A percentile compares a stretch with the other conserved stretches of the same genome.
Evolutionary conservation across 2,888 invertebrate species (phyloP).

Genomic region (Sphecodes monilicornis): DNA sequence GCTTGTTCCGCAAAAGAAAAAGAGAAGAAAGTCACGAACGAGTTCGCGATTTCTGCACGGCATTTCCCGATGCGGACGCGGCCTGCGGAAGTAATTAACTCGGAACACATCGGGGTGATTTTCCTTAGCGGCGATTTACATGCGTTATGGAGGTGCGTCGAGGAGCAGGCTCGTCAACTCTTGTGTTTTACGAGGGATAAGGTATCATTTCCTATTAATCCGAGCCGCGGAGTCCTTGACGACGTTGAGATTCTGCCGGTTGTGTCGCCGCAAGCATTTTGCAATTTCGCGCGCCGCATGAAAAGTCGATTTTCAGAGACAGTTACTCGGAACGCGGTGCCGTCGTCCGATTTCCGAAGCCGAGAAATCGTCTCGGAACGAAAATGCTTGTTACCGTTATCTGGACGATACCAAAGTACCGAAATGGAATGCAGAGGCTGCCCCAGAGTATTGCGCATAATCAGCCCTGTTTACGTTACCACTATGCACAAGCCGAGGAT

Average conservation of each 20-base stretch:
- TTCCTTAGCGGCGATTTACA: constrained; percentile 31
- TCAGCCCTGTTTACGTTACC: constrained; percentile 31
- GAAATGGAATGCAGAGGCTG: constrained; percentile 44
- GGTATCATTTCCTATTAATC: constrained; percentile 22
- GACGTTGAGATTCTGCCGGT: not conserved
- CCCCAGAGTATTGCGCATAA: constrained; percentile 26
- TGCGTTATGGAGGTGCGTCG: not conserved
- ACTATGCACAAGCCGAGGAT: constrained; percentile 13
- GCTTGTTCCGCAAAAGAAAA: not conserved
- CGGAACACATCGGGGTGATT: not conserved
- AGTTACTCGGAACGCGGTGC: not conserved
- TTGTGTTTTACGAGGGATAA: constrained; percentile 27
- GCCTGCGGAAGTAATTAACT: constrained; percentile 14
- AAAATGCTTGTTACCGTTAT: constrained; percentile 54
- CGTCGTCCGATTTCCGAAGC: constrained; percentile 5
- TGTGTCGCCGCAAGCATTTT: not conserved
- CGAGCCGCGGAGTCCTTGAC: constrained; percentile 25
- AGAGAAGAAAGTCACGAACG: not conserved
- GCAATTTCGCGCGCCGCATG: not conserved
- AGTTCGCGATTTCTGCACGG: not conserved
- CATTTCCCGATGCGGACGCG: not conserved
- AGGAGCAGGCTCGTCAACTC: constrained; percentile 26
- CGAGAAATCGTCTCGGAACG: constrained; percentile 30
- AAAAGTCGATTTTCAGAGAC: constrained; percentile 22
- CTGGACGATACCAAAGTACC: constrained; percentile 32